These are phyloP conservation scores for Mus spicilegus DNA, from an alignment of 2,113 vertebrate species.

Conservation along the genomic window DNA sequence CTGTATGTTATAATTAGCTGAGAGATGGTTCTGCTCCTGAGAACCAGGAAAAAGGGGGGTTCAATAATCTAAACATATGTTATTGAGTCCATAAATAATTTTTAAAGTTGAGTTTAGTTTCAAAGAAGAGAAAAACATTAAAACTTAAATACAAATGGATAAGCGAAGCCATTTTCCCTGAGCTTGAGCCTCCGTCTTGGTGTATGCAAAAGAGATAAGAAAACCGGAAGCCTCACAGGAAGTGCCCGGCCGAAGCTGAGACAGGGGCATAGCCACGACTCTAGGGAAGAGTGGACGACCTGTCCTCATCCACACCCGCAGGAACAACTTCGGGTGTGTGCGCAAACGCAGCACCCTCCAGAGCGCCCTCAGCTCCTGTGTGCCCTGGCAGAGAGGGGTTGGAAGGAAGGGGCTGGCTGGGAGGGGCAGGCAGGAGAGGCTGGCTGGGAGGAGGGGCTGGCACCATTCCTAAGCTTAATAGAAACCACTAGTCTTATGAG, in stretches of 20 bases:
- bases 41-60: slow-evolving; percentile 83
- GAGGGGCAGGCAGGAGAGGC: not conserved
- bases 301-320: rapidly evolving
- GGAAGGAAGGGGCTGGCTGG: not conserved
- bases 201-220: not conserved
- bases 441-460: slow-evolving; percentile 69
- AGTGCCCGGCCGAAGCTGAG: not conserved
- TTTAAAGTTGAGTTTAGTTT: slow-evolving; percentile 87
- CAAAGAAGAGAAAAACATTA: slow-evolving; percentile 82
- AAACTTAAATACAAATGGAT: slow-evolving; percentile 85
- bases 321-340: rapidly evolving
- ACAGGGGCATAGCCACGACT: rapidly evolving
- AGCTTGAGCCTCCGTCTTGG: slow-evolving; percentile 71
- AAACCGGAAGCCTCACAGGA: not conserved
- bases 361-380: not conserved
- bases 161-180: slow-evolving; percentile 75
- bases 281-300: not conserved
- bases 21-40: slow-evolving; percentile 87
- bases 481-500: slow-evolving; percentile 89
- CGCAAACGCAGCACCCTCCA: not conserved
- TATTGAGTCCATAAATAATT: slow-evolving; percentile 90
- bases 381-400: not conserved
- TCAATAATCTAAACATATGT: slow-evolving; percentile 87
- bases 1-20: slow-evolving; percentile 90
- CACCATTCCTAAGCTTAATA: slow-evolving; percentile 84